phyloP scores from a whole-genome alignment of 2,113 vertebrate genomes.

The Eonycteris spelaea region DNA sequence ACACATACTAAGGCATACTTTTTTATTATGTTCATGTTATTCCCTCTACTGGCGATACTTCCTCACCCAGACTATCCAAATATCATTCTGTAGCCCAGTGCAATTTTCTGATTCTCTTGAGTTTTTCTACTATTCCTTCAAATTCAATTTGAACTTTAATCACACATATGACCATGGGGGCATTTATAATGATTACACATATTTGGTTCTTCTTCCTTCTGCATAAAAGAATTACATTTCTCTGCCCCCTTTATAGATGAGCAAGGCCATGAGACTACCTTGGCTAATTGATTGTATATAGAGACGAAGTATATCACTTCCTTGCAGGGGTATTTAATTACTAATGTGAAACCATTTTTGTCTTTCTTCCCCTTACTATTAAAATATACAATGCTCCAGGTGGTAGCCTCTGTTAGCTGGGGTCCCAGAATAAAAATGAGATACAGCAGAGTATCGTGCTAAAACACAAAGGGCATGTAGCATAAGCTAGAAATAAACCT shows the following conservation, averaged over 20 bases:
- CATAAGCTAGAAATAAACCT: background rate
- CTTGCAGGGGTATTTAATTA: background rate
- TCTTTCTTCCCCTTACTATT: background rate
- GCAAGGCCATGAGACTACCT: background rate
- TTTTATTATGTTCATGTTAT: background rate
- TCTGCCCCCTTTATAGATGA: background rate
- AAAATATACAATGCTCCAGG: background rate
- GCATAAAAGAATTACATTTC: background rate
- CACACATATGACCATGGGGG: background rate
- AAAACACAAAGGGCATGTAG: background rate
- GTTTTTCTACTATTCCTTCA: background rate
- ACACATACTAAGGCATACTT: background rate
- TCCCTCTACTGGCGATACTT: background rate
- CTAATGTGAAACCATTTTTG: background rate
- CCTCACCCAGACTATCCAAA: background rate
- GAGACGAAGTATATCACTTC: background rate
- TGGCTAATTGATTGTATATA: background rate
- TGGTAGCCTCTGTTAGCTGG: background rate
- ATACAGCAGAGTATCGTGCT: background rate
- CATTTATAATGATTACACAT: background rate
- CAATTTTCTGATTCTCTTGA: background rate
- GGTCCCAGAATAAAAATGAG: background rate
- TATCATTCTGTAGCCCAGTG: background rate
- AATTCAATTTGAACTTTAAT: background rate
- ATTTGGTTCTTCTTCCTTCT: background rate